phyloP scores from a whole-genome alignment of 1,140 invertebrate genomes.

The Pseudomyrmex sp. region DNA sequence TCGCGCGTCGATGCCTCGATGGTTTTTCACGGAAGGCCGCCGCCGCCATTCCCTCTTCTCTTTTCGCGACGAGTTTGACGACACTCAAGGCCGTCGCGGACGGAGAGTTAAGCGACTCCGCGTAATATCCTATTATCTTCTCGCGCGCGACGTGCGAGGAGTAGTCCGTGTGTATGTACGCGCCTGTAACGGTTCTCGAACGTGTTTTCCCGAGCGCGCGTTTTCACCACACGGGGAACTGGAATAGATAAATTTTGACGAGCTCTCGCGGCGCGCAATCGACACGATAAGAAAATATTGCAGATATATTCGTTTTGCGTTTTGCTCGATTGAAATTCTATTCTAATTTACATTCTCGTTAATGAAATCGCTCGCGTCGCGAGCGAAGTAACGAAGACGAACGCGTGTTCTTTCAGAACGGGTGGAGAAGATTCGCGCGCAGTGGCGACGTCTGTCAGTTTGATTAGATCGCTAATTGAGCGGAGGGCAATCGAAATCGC shows the following conservation, averaged over 20 bases:
- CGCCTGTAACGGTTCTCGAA: constrained; percentile 39
- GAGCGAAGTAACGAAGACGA: neutral
- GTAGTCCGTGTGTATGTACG: constrained; percentile 7
- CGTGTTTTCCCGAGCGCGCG: constrained; percentile 37
- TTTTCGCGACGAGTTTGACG: too few relatives aligned
- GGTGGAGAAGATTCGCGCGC: constrained; percentile 21
- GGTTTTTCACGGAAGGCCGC: constrained; percentile 33
- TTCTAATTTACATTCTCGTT: constrained; percentile 36
- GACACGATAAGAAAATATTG: constrained; percentile 4
- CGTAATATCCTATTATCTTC: constrained; percentile 12
- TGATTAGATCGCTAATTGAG: constrained; percentile 52
- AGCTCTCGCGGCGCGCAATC: constrained; percentile 21
- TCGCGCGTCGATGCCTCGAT: constrained; percentile 2
- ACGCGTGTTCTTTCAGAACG: neutral
- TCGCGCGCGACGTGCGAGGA: constrained; percentile 15
- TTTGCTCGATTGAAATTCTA: too few relatives aligned
- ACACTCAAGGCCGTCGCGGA: constrained; percentile 27
- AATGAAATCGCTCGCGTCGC: neutral
- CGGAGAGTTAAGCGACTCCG: constrained; percentile 31
- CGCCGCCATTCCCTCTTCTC: neutral
- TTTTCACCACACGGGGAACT: neutral
- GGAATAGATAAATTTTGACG: constrained; percentile 14
- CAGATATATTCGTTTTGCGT: too few relatives aligned
- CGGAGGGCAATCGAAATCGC: constrained; percentile 41
- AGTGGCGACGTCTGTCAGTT: constrained; percentile 27